A percentile compares a stretch with the other conserved stretches of the same genome.
Conservation (phyloP, 2,888 invertebrate genomes). For the Gymnosoma rotundatum region DNA sequence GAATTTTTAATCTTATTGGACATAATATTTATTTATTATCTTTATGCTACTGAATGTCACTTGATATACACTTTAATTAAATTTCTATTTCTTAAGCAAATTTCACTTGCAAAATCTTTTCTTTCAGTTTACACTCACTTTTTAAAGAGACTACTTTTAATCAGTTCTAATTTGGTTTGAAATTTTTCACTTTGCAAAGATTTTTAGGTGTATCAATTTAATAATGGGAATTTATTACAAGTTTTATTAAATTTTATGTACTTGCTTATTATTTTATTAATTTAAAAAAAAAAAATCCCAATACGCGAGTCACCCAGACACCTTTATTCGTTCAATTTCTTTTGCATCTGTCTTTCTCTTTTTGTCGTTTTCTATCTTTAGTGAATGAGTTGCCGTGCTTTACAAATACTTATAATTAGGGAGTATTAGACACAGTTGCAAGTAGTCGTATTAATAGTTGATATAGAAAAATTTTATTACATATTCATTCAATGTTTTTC, state of each 20-base stretch:
- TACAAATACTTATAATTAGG: background rate
- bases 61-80: constrained; percentile 13
- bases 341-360: constrained; percentile 72
- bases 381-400: constrained; percentile 6
- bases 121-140: constrained; percentile 58
- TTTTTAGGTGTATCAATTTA: background rate
- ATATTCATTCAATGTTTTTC: too few relatives aligned
- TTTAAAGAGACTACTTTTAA: constrained; percentile 10
- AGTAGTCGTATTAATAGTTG: background rate
- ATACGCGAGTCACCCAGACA: constrained; percentile 68
- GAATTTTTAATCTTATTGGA: background rate
- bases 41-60: background rate
- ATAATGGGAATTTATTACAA: background rate
- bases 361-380: constrained; percentile 60
- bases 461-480: background rate
- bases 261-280: constrained; percentile 60
- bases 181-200: constrained; percentile 44
- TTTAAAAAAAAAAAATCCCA: constrained; percentile 45
- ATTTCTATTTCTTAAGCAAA: constrained; percentile 39
- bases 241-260: constrained; percentile 41
- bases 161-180: background rate
- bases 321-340: constrained; percentile 69
- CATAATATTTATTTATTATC: background rate
- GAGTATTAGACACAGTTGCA: constrained; percentile 11
- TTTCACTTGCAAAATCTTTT: constrained; percentile 54